phyloP scores from a whole-genome alignment of 2,113 vertebrate genomes.

The Microcebus griseorufus region DNA sequence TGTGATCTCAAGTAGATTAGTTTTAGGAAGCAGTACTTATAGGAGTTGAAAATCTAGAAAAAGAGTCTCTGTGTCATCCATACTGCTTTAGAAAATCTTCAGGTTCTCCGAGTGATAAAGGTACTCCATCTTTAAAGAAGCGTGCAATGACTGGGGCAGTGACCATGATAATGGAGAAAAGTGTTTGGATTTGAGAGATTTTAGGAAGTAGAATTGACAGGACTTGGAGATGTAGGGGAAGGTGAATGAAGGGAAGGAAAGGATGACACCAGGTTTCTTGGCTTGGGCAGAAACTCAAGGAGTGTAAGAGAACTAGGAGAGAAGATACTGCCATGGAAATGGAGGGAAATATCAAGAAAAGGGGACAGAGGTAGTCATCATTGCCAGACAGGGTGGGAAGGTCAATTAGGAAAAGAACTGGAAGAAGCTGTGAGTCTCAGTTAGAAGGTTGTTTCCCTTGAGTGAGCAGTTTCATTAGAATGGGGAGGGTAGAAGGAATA shows the following conservation, averaged over 20 bases:
- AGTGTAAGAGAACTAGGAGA: background rate
- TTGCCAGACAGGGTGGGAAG: background rate
- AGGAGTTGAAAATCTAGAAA: background rate
- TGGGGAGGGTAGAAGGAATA: background rate
- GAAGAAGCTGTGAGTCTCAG: background rate
- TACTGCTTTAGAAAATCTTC: background rate
- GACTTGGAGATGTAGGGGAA: background rate
- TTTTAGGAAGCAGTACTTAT: background rate
- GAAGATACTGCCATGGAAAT: background rate
- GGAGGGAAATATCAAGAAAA: background rate
- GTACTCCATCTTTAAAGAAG: background rate
- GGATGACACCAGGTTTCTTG: background rate
- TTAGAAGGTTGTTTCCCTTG: background rate
- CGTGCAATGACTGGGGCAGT: too few relatives aligned
- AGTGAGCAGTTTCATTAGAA: background rate
- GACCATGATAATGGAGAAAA: background rate
- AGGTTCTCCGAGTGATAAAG: accelerated
- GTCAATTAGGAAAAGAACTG: background rate
- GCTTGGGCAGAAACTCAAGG: background rate
- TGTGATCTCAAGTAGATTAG: background rate
- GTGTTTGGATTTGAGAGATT: background rate
- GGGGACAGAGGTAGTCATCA: background rate
- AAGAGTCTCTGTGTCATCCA: background rate
- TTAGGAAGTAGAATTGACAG: background rate
- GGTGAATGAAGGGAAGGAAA: background rate